Base-by-base conservation (phyloP, 2,888 invertebrate species). In the Galerucella calmariensis region DNA sequence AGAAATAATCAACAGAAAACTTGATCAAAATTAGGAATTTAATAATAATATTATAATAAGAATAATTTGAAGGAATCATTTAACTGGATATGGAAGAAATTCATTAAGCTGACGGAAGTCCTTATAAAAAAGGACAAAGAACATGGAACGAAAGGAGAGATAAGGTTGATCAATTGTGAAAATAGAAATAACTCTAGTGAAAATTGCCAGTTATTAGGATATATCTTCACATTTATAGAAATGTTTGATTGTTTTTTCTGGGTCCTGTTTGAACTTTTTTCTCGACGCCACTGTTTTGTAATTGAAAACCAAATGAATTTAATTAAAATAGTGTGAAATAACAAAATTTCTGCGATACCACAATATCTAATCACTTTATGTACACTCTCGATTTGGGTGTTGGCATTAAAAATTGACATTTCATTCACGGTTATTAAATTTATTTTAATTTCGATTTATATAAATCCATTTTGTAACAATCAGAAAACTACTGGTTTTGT, bases 241-340 rank as follows among this genome's bases (percentile, higher is more conserved):
- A 27, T 27, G 27, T 3, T 27, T 27, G 27, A 27, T 27, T 27
- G 27, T 27, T 4, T 27, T 27, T 27, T 27, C 2, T 27, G 5
- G 27, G 5, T 35, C 20, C 2, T 56, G 3, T 56, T 6, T 46
- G 12, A 48, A 12, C 0, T 56, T 16, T 56, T 10, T 56, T n/a
- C 1, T 6, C 56, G 56, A 14, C 62, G 16, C 12, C 44, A 44
- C 35, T 62, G 62, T 62, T 41, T 62, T 59, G 1, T 59, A 10
- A 59, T 16, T 44, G 35, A 53, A 67, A 27, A 62, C 69, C 69
- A 51, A 53, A 65, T 56, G 59, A 62, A 53, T 53, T 20, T 65
- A 14, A 65, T 71, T 65, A 71, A 71, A 65, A 24, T 61, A 27
- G 24, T 63, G 62, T 46, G 62, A 71, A 65, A 71, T 46, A n/a